Conservation (phyloP, 2,888 invertebrate genomes). For the Aspidiotus rigidus region DNA sequence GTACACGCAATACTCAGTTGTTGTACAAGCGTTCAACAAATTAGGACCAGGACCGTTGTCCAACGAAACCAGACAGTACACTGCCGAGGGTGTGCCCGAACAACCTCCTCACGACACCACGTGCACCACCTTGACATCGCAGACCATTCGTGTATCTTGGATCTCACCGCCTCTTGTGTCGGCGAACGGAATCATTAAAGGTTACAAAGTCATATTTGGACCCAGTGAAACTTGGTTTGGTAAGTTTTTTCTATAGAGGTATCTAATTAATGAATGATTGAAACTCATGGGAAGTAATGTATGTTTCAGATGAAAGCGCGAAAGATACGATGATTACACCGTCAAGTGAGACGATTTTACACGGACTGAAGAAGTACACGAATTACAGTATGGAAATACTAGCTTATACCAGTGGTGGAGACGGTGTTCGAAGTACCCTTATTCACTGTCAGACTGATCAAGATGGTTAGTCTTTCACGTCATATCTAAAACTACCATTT, state of each 20-base stretch:
- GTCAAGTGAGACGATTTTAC: slow-evolving; percentile 86
- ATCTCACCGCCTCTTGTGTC: slow-evolving; percentile 83
- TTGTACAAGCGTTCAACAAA: slow-evolving; percentile 90
- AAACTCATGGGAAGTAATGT: background rate
- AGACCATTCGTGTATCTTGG: slow-evolving; percentile 90
- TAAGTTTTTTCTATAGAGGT: slow-evolving; percentile 46
- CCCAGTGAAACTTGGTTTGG: slow-evolving; percentile 88
- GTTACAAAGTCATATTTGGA: slow-evolving; percentile 88
- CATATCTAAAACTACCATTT: background rate
- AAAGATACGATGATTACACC: slow-evolving; percentile 85
- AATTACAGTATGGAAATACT: slow-evolving; percentile 95
- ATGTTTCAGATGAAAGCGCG: slow-evolving; percentile 65
- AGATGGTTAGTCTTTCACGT: slow-evolving; percentile 57
- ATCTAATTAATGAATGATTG: background rate
- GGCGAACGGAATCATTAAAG: slow-evolving; percentile 90
- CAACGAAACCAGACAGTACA: slow-evolving; percentile 79
- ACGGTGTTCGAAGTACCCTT: slow-evolving; percentile 77
- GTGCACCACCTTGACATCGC: slow-evolving; percentile 86
- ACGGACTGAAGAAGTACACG: slow-evolving; percentile 86
- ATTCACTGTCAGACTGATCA: slow-evolving; percentile 92
- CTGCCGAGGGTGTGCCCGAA: slow-evolving; percentile 87
- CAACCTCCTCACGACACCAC: slow-evolving; percentile 85
- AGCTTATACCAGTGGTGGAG: slow-evolving; percentile 89
- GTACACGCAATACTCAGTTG: slow-evolving; percentile 91
- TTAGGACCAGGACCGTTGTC: slow-evolving; percentile 87